These are phyloP conservation scores for Lasioglossum morio DNA, from an alignment of 2,888 invertebrate genomes.

Conservation along the genomic window DNA sequence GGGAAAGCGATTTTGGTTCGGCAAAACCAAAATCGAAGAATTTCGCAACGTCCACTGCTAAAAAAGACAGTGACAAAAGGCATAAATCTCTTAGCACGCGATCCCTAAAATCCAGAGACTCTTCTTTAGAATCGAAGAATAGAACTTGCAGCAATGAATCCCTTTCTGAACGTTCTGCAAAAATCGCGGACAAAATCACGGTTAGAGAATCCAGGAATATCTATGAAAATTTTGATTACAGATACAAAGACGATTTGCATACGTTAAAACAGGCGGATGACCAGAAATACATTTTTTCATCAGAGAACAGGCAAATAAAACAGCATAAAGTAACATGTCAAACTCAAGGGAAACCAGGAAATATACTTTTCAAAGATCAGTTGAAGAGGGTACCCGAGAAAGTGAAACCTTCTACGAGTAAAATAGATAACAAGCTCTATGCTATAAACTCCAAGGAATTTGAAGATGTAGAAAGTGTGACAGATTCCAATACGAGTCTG, in stretches of 20 bases:
- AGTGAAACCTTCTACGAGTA: conserved; percentile 71
- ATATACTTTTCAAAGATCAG: conserved; percentile 63
- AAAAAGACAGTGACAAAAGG: conserved; percentile 78
- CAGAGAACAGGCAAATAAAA: conserved; percentile 58
- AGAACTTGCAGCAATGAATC: conserved; percentile 78
- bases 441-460: conserved; percentile 72
- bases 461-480: conserved; percentile 74
- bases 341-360: conserved; percentile 60
- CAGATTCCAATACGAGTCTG: conserved; percentile 68
- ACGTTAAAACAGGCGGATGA: conserved; percentile 74
- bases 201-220: conserved; percentile 73
- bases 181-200: conserved; percentile 72
- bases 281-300: conserved; percentile 69
- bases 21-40: conserved; percentile 77
- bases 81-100: conserved; percentile 71
- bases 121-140: conserved; percentile 73
- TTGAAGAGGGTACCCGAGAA: conserved; percentile 74
- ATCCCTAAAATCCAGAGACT: conserved; percentile 73
- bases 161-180: conserved; percentile 66
- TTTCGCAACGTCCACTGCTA: conserved; percentile 74
- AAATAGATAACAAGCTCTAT: conserved; percentile 70
- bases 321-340: conserved; percentile 58
- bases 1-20: conserved; percentile 72
- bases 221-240: conserved; percentile 73
- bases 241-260: conserved; percentile 75